Percentiles rank a stretch among this genome's conserved stretches.
Evolutionary conservation across 1,140 invertebrate genomes (phyloP).

Genomic region (Drosophila watanabei): DNA sequence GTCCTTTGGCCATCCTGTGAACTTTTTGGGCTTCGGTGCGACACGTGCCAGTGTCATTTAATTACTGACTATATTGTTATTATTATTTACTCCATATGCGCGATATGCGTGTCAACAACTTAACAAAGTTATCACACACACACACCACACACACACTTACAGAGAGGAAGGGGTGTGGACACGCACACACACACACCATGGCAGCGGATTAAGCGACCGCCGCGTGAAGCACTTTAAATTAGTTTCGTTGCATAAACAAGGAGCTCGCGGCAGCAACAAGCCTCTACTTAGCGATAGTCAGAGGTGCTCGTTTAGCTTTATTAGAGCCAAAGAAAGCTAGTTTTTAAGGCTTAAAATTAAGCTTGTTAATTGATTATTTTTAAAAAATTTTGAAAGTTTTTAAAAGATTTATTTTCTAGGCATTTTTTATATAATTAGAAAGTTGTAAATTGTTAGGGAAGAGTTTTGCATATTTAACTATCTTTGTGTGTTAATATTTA

Average conservation of each 20-base stretch:
- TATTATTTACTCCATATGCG: constrained; percentile 35
- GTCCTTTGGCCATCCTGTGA: constrained; percentile 12
- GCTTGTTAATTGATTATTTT: background rate
- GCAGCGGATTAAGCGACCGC: constrained; percentile 68
- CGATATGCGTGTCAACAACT: constrained; percentile 68
- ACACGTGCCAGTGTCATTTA: constrained; percentile 72
- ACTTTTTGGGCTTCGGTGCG: constrained; percentile 41
- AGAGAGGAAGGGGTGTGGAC: background rate
- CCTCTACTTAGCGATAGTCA: background rate
- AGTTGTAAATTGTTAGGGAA: background rate
- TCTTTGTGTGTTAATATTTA: background rate
- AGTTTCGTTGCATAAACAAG: constrained; percentile 80
- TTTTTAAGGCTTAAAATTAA: background rate
- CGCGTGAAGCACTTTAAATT: constrained; percentile 81
- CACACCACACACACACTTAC: constrained; percentile 10
- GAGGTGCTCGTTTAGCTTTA: background rate
- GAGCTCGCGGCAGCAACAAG: constrained; percentile 11
- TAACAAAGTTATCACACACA: constrained; percentile 76
- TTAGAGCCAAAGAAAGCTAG: background rate
- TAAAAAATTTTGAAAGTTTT: background rate
- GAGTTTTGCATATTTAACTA: background rate
- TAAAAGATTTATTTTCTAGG: too few species aligned
- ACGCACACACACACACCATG: constrained; percentile 27
- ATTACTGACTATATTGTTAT: constrained; percentile 78
- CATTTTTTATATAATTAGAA: background rate